Base-by-base conservation (phyloP, 2,113 vertebrate genomes). In the Notarius lentiginosus region DNA sequence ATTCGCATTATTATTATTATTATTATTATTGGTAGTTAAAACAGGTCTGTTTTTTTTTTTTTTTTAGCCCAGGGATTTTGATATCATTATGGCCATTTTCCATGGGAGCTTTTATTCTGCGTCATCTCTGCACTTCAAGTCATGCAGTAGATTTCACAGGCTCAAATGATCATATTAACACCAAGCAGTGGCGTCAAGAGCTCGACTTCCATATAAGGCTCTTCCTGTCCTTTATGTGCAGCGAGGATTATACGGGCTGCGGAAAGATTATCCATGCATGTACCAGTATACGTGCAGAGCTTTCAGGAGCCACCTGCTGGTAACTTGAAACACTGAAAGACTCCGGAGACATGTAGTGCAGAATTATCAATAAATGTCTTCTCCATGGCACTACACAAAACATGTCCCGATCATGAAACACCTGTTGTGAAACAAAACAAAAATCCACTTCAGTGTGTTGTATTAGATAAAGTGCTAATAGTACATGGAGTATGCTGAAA, bases 291-390 rank as follows among this genome's bases (percentile, higher is more conserved):
- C 22, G 4, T 10, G 22, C 6, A 51, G 22, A 15, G 18, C 4
- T 66, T 15, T 66, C 58, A 55, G 63, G 82, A 18, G 82, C 82
- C 82, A 53, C n/a, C 63, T 68, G 63, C 49, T 83, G 82, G 82
- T 80, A 41, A 34, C 9, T 22, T 80, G 4, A 49, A 56, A 30
- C 53, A 79, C 15, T 76, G 73, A n/a, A 79, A 27, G 7, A 15
- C 2, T 27, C 51, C 1, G 20, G 12, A 55, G 75, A 53, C 22
- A 24, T 53, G 10, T 6, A 51, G 49, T n/a, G 17, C 53, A 79
- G 55, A 58, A 55, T 27, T 15, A 14, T 7, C 10, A 53, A 53
- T 53, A 53, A 53, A 53, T 53, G 10, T 58, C 17, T 17, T 58
- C 17, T 58, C 17, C 56, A 58, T 17, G 56, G 56, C 17, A 58